Evolutionary conservation across 2,888 invertebrate species (phyloP).

Genomic region (Cryptosula pallasiana): DNA sequence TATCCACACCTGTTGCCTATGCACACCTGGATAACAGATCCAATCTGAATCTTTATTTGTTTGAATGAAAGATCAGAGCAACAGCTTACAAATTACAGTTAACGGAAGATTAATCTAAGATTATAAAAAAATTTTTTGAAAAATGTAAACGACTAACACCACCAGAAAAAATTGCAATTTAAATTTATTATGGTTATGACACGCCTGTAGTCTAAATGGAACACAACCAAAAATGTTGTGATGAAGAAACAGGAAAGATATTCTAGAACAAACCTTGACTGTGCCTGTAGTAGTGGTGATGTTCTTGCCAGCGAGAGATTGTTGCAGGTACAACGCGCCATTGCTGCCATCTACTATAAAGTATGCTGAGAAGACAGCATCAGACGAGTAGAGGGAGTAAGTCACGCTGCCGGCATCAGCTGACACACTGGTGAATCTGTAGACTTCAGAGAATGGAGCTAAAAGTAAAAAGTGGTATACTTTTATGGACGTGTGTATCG

Average conservation of each 20-base stretch:
- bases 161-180: too few relatives aligned
- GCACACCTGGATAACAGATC: background rate
- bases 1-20: conserved; percentile 7
- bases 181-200: too few relatives aligned
- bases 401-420: background rate
- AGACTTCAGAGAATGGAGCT: conserved; percentile 7
- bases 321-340: background rate
- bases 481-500: too few relatives aligned
- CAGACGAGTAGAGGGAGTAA: background rate
- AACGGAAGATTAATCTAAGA: too few relatives aligned
- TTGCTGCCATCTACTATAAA: background rate
- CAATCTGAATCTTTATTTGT: too few relatives aligned
- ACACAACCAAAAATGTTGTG: too few relatives aligned
- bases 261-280: background rate
- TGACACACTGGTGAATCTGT: background rate
- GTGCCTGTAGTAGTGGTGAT: background rate
- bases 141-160: too few relatives aligned
- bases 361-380: background rate
- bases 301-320: conserved; percentile 1
- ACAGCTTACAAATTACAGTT: too few relatives aligned
- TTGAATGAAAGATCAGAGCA: too few relatives aligned
- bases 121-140: too few relatives aligned
- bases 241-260: too few relatives aligned
- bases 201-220: too few relatives aligned
- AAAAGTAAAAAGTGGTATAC: background rate